A percentile compares a stretch with the other conserved stretches of the same genome.
These are phyloP conservation scores for Galeopterus variegatus DNA, from an alignment of 2,113 vertebrate genomes.

Conservation along the genomic window DNA sequence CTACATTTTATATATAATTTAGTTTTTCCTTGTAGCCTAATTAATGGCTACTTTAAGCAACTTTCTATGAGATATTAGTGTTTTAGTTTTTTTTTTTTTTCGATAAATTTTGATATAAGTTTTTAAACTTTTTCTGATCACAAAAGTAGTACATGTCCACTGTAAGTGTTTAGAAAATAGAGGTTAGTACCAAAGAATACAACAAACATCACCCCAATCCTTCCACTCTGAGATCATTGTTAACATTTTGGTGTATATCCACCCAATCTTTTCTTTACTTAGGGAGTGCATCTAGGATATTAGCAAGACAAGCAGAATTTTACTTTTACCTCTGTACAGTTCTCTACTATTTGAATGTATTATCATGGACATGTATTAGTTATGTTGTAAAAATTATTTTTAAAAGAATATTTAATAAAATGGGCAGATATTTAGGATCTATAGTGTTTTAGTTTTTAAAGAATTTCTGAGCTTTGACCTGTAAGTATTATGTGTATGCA, in stretches of 20 bases:
- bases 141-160: background rate
- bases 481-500: background rate
- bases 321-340: background rate
- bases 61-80: background rate
- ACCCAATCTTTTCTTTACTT: background rate
- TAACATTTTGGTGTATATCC: background rate
- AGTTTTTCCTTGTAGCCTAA: background rate
- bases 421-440: background rate
- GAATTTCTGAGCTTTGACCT: background rate
- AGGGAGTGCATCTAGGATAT: background rate
- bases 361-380: background rate
- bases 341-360: background rate
- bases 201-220: background rate
- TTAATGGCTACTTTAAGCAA: background rate
- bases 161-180: conserved; percentile 10
- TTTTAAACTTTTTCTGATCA: background rate
- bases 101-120: background rate
- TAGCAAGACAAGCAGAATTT: background rate
- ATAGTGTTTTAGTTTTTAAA: background rate
- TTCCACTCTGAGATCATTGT: background rate
- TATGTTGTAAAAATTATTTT: conserved; percentile 14
- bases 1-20: background rate
- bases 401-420: conserved; percentile 20
- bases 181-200: conserved; percentile 41
- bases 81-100: too few species aligned